A percentile compares a stretch with the other conserved stretches of the same genome.
These are phyloP conservation scores for Diacarnus erythraeanus DNA, from an alignment of 37 sponge, comb jelly and placozoan genomes.

Conservation along the genomic window DNA sequence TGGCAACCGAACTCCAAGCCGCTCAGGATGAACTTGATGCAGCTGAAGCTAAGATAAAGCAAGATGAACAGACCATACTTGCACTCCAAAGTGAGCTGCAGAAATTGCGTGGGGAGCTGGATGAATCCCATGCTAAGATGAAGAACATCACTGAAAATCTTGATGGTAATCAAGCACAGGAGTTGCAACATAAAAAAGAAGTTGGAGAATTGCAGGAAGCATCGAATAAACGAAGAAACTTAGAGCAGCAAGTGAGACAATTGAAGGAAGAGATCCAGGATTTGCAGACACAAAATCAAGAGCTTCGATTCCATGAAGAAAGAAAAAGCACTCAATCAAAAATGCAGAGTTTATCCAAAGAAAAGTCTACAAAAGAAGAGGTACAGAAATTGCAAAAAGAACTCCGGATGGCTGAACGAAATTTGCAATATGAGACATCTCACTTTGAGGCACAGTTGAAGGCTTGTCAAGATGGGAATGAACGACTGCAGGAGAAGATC, in stretches of 20 bases:
- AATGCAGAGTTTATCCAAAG: slow-evolving; percentile 17
- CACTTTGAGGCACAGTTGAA: slow-evolving; percentile 43
- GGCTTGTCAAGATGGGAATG: slow-evolving; percentile 32
- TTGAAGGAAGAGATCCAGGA: slow-evolving; percentile 28
- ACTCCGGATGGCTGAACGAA: slow-evolving; percentile 10
- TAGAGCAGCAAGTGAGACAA: slow-evolving; percentile 26
- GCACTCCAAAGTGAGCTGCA: slow-evolving; percentile 11
- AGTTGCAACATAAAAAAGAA: slow-evolving; percentile 29
- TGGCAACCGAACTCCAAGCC: slow-evolving; percentile 4
- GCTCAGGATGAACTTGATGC: background rate
- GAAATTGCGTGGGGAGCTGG: background rate
- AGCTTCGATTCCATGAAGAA: slow-evolving; percentile 18
- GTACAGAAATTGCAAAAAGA: slow-evolving; percentile 36
- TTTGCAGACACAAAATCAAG: slow-evolving; percentile 11
- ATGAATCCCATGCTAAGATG: background rate
- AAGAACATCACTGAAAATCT: slow-evolving; percentile 19
- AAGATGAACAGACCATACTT: slow-evolving; percentile 14
- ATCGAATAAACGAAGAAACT: background rate
- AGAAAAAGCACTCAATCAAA: slow-evolving; percentile 28
- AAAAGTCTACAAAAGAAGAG: slow-evolving; percentile 26
- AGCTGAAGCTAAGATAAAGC: background rate
- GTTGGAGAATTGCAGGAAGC: slow-evolving; percentile 17
- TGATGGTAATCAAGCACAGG: slow-evolving; percentile 35
- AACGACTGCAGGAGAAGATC: slow-evolving; percentile 37
- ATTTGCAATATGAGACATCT: slow-evolving; percentile 22